Base-by-base conservation (phyloP, 2,888 invertebrate species). In the Hirtodrosophila histrioides region DNA sequence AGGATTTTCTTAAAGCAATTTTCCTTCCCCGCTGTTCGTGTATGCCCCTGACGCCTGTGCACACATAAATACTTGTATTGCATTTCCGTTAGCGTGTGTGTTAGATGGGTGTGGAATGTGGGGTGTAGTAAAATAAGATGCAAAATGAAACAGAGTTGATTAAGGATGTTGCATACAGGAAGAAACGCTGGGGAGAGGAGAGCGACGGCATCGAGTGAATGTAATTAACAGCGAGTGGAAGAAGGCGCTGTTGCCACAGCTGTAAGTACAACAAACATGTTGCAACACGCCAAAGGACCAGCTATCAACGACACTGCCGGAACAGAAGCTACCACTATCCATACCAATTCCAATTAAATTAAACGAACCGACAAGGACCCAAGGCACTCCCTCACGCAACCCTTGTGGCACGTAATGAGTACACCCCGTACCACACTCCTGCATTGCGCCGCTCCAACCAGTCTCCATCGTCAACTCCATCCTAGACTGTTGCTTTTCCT, bases 221-320 rank as follows among this genome's bases (percentile, higher is more conserved):
- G 46, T 67, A 75, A 78, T 81, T 80, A 72, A 56, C 44, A 53
- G 37, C 12, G 9, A 55, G 44, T 29, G 40, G 36, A 11, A 10
- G 36, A 35, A 23, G 35, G n/a, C 51, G 61, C 46, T 60, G 60
- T 45, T 53, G 62, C 31, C 27, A 44, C 68, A 78, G 55, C 84
- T 64, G 41, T 50, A 58, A 65, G 66, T 73, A 62, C 56, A 68
- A 70, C 73, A 64, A 70, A 77, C 75, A 81, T 81, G 85, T 73
- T 82, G 65, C 85, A 73, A 51, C 51, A 55, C 41, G 50, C 50
- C 43, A 60, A 73, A 54, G 58, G 41, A 71, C 31, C 40, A 55
- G 50, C 50, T 50, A 12, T 60, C 55, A 65, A 65, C 62, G 66
- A 68, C 51, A 58, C 76, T 49, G 58, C 35, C 55, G 36, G 45